These are phyloP conservation scores for Ooceraea biroi DNA, from an alignment of 1,140 invertebrate genomes.

Conservation along the genomic window DNA sequence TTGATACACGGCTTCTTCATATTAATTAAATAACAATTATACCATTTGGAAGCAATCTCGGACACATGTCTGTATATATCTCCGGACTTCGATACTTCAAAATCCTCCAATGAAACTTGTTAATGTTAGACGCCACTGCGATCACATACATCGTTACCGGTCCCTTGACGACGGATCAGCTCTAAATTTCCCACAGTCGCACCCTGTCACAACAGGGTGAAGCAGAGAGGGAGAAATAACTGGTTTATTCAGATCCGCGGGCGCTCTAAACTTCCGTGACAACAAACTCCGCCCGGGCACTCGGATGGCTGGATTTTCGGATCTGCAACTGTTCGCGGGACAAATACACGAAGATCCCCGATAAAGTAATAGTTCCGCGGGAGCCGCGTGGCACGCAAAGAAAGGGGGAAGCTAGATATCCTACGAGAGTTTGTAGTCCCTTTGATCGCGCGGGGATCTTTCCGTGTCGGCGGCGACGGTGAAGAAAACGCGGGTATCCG, in stretches of 20 bases:
- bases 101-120: too few relatives aligned
- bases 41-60: not conserved
- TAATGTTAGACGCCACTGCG: too few relatives aligned
- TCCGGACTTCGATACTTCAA: not conserved
- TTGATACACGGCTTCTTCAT: not conserved
- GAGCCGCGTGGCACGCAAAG: slow-evolving; percentile 4
- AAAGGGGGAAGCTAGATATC: slow-evolving; percentile 43
- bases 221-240: not conserved
- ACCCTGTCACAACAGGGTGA: not conserved
- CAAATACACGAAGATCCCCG: slow-evolving; percentile 49
- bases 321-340: slow-evolving; percentile 50
- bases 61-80: not conserved
- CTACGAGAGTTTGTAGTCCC: slow-evolving; percentile 26
- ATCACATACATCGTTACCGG: not conserved
- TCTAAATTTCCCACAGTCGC: not conserved
- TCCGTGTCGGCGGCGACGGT: not conserved
- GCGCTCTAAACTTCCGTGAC: slow-evolving; percentile 4
- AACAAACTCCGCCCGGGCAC: not conserved
- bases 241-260: slow-evolving; percentile 20
- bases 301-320: slow-evolving; percentile 37
- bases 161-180: not conserved
- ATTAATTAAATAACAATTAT: not conserved
- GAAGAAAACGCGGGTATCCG: slow-evolving; percentile 45
- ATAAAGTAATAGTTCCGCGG: slow-evolving; percentile 57
- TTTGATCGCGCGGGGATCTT: slow-evolving; percentile 53